A percentile compares a stretch with the other conserved stretches of the same genome.
Conservation (phyloP, 2,113 vertebrate species). For the Microcebus lehilahytsara region DNA sequence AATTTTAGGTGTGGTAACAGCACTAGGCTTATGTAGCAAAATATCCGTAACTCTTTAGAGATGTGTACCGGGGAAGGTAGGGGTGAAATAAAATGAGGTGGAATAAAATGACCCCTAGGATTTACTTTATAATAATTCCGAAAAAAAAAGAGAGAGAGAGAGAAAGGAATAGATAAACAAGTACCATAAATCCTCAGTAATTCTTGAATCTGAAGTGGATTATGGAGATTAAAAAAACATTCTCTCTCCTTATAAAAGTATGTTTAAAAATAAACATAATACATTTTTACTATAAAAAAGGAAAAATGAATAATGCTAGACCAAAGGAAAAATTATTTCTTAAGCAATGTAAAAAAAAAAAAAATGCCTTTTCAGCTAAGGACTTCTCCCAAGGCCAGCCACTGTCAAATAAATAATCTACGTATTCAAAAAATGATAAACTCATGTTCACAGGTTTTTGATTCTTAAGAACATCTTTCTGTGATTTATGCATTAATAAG, state of each 20-base stretch:
- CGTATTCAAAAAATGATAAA: slow-evolving; percentile 20
- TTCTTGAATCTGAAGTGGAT: neutral
- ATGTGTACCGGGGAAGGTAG: slow-evolving; percentile 44
- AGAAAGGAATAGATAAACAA: slow-evolving; percentile 13
- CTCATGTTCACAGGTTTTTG: neutral
- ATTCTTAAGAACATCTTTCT: neutral
- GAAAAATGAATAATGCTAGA: slow-evolving; percentile 40
- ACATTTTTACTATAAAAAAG: slow-evolving; percentile 24
- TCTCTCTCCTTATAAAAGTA: slow-evolving; percentile 40
- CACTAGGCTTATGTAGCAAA: slow-evolving; percentile 43
- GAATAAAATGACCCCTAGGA: slow-evolving; percentile 30
- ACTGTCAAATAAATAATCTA: slow-evolving; percentile 24
- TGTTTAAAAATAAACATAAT: slow-evolving; percentile 49
- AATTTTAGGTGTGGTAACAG: slow-evolving; percentile 56
- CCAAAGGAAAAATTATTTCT: slow-evolving; percentile 42
- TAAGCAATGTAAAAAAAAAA: slow-evolving; percentile 17
- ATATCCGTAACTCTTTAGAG: slow-evolving; percentile 33
- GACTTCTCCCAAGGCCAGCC: neutral
- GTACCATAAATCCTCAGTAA: neutral
- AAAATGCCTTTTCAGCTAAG: slow-evolving; percentile 25
- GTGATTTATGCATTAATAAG: neutral
- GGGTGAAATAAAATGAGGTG: neutral
- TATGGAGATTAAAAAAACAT: neutral
- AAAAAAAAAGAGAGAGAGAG: neutral
- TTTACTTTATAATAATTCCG: slow-evolving; percentile 49